phyloP scores from a whole-genome alignment of 1,140 invertebrate genomes.

The Aleiodes sp. region DNA sequence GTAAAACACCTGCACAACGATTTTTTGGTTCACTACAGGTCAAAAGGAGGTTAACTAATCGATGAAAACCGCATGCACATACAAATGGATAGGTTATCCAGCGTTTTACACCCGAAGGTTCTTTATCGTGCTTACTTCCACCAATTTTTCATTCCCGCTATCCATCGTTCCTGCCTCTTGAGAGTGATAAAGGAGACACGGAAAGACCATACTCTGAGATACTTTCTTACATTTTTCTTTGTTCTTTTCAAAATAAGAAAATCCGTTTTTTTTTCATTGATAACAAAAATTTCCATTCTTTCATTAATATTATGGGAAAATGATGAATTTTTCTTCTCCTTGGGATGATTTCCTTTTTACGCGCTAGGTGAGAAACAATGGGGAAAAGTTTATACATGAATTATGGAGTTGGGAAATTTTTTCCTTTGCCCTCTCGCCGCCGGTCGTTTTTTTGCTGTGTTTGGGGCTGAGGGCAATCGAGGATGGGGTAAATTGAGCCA shows the following conservation, averaged over 20 bases:
- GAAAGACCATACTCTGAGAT: background rate
- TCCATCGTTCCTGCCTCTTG: background rate
- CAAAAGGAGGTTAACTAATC: background rate
- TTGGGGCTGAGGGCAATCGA: conserved; percentile 24
- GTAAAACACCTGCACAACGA: background rate
- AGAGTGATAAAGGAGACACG: conserved; percentile 6
- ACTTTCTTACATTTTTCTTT: background rate
- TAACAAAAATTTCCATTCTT: too few relatives aligned
- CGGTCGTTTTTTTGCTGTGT: background rate
- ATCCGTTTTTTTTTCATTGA: too few relatives aligned
- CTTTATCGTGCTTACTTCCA: background rate
- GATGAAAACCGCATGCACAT: background rate
- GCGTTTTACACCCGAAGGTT: background rate
- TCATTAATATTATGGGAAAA: conserved; percentile 3
- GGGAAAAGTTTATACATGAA: background rate
- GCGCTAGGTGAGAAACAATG: too few relatives aligned
- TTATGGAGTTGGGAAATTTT: conserved; percentile 2
- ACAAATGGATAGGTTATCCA: background rate
- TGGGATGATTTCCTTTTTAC: background rate
- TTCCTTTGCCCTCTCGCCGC: background rate
- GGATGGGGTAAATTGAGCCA: conserved; percentile 31
- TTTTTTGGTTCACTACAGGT: background rate
- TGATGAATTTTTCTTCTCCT: background rate
- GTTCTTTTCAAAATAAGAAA: background rate
- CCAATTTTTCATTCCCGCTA: background rate